Conservation (phyloP, 1,140 invertebrate species). For the Bilobella aurantiaca region DNA sequence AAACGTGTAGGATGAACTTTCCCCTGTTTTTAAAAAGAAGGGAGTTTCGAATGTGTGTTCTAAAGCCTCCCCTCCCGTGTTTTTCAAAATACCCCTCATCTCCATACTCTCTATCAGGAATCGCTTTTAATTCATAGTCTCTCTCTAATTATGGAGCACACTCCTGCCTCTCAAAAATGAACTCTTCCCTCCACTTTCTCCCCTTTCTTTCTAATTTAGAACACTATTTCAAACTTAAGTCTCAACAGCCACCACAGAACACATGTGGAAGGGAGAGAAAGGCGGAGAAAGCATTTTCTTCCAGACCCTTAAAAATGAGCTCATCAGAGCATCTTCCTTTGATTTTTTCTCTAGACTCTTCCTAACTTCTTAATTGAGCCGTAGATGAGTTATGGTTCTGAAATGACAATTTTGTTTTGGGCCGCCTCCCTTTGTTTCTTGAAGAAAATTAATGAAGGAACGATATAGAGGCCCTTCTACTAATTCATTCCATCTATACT, state of each 20-base stretch:
- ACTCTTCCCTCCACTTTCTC: neutral
- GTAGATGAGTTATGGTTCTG: neutral
- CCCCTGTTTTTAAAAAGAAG: neutral
- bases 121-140: slow-evolving; percentile 5
- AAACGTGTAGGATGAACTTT: neutral
- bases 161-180: neutral
- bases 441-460: neutral
- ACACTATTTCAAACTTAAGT: neutral
- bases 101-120: slow-evolving; percentile 1
- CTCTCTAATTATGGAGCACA: neutral
- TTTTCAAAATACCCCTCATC: neutral
- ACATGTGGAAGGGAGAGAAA: neutral
- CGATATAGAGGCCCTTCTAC: neutral
- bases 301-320: neutral
- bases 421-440: neutral
- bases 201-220: neutral
- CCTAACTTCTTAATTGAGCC: neutral
- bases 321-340: neutral
- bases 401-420: neutral
- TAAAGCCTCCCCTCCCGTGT: neutral
- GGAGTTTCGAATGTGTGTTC: neutral
- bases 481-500: too few relatives aligned
- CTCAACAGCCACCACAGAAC: too few relatives aligned
- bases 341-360: neutral
- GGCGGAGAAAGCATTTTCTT: neutral